A percentile compares a stretch with the other conserved stretches of the same genome.
Conservation (phyloP, 1,140 invertebrate species). For the Drosophila persimilis region DNA sequence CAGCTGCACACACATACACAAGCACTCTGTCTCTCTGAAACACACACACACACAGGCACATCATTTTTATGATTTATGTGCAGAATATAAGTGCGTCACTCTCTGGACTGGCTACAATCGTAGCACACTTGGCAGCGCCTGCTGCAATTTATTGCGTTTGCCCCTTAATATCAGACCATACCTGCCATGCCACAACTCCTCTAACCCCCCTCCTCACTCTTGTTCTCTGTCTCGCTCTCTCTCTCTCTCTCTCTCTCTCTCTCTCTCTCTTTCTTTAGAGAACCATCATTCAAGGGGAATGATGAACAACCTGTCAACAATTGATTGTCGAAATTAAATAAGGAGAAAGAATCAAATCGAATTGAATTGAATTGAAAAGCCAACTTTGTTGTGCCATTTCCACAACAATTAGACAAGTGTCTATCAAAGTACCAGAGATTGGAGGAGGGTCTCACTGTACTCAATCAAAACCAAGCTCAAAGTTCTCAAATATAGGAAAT, state of each 20-base stretch:
- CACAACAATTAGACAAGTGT: conserved; percentile 53
- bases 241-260: no score
- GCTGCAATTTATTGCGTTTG: conserved; percentile 61
- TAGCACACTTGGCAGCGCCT: conserved; percentile 52
- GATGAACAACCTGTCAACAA: conserved; percentile 47
- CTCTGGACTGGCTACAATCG: conserved; percentile 40
- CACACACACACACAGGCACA: conserved; percentile 6
- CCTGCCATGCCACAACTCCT: not conserved
- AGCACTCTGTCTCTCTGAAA: not conserved
- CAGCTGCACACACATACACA: conserved; percentile 31
- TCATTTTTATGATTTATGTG: conserved; percentile 63
- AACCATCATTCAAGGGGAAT: not conserved
- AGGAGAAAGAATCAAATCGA: conserved; percentile 21
- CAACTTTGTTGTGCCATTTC: conserved; percentile 55
- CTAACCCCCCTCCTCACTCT: no score
- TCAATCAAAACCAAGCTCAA: conserved; percentile 16
- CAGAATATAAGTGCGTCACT: conserved; percentile 39
- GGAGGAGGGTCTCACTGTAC: not conserved
- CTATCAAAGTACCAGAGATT: not conserved
- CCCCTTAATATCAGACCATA: not conserved
- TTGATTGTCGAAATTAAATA: conserved; percentile 60
- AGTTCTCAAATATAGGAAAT: conserved; percentile 1
- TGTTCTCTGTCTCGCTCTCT: no score
- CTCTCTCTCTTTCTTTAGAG: no score
- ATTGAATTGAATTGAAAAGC: conserved; percentile 7